Conservation (phyloP, 2,113 vertebrate species). For the Tragelaphus scriptus region DNA sequence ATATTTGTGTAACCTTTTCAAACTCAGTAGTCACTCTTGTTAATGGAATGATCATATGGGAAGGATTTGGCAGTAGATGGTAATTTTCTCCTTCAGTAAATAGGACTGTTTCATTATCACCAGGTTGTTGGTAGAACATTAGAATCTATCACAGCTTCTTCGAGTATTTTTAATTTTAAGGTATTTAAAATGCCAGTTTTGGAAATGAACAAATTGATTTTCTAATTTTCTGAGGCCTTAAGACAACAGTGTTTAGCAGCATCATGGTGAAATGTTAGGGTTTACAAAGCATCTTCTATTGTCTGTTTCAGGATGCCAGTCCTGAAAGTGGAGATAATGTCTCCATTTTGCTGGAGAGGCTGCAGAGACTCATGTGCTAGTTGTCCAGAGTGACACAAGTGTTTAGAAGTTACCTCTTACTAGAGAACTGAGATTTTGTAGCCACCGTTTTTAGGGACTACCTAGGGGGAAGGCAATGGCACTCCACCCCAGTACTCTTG, state of each 20-base stretch:
- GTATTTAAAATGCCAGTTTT: not conserved
- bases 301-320: not conserved
- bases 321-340: not conserved
- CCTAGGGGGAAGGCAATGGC: not conserved
- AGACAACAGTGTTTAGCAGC: not conserved
- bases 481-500: too few relatives aligned
- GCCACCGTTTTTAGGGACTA: not conserved
- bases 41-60: not conserved
- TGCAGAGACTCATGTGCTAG: not conserved
- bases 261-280: not conserved
- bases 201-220: not conserved
- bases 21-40: not conserved
- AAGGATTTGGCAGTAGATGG: not conserved
- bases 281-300: not conserved
- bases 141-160: not conserved
- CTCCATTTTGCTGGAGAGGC: not conserved
- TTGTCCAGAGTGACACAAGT: not conserved
- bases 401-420: not conserved
- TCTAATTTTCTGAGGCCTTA: not conserved
- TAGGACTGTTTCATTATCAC: not conserved
- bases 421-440: not conserved
- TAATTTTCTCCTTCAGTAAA: not conserved
- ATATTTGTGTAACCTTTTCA: slow-evolving; percentile 18
- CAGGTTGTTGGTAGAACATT: not conserved
- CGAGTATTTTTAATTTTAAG: slow-evolving; percentile 23